A percentile compares a stretch with the other conserved stretches of the same genome.
Conservation (phyloP, 2,113 vertebrate species). For the Rafetus swinhoei region DNA sequence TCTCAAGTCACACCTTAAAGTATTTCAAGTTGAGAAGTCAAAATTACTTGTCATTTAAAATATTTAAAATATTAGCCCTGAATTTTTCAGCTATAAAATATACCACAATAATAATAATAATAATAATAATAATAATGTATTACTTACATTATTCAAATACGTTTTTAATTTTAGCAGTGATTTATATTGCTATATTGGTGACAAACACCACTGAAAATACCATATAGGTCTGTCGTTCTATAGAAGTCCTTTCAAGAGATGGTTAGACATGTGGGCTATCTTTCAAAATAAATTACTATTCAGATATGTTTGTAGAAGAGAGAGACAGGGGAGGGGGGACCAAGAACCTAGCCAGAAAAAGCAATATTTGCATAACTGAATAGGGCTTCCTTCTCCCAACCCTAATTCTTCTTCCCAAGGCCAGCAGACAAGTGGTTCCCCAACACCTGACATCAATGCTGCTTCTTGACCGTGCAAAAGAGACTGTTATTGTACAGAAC, state of each 20-base stretch:
- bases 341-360: neutral
- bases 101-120: neutral
- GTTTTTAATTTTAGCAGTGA: neutral
- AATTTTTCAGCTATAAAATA: neutral
- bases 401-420: rapidly evolving
- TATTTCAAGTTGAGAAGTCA: neutral
- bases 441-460: neutral
- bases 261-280: rapidly evolving
- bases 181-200: neutral
- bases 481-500: neutral
- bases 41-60: neutral
- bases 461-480: neutral
- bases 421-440: rapidly evolving
- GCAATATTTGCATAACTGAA: neutral
- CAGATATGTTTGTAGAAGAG: rapidly evolving
- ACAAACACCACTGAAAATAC: neutral
- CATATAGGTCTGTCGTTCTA: neutral
- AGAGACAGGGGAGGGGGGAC: neutral
- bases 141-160: neutral
- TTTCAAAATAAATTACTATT: neutral
- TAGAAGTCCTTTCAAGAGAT: neutral
- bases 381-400: neutral
- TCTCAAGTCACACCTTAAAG: neutral
- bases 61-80: neutral
- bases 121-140: neutral